These are phyloP conservation scores for Discoglossus pictus DNA, from an alignment of 2,797 vertebrate genomes.

Conservation along the genomic window DNA sequence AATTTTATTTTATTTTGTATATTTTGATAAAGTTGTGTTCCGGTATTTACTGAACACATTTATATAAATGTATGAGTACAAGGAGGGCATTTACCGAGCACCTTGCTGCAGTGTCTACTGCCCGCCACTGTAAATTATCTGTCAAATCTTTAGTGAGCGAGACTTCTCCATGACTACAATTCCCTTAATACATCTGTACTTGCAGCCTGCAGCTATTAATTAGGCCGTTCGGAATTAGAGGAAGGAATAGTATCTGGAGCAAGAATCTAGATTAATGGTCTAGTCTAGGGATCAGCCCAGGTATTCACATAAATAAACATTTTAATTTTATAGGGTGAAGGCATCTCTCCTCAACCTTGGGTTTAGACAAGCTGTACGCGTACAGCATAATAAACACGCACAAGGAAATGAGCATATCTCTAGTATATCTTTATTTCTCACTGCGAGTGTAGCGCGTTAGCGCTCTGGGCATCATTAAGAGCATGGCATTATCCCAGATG, in stretches of 20 bases:
- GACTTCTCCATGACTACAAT: slow-evolving; percentile 12
- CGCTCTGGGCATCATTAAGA: slow-evolving; percentile 30
- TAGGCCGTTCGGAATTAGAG: slow-evolving; percentile 41
- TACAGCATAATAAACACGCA: slow-evolving; percentile 20
- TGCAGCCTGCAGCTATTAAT: slow-evolving; percentile 38
- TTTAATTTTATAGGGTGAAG: slow-evolving; percentile 40
- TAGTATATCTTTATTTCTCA: slow-evolving; percentile 27
- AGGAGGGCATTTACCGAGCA: too few species aligned
- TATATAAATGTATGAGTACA: too few species aligned
- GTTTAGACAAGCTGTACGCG: slow-evolving; percentile 3
- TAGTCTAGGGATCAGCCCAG: slow-evolving; percentile 25
- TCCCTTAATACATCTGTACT: slow-evolving; percentile 41
- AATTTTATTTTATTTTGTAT: too few species aligned
- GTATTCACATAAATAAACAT: slow-evolving; percentile 40
- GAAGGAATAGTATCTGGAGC: slow-evolving; percentile 14
- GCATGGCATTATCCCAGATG: slow-evolving; percentile 28
- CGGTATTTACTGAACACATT: too few species aligned
- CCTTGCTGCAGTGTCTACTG: too few species aligned
- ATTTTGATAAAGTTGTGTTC: too few species aligned
- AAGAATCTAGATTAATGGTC: slow-evolving; percentile 34
- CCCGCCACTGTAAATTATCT: too few species aligned
- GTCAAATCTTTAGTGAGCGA: not conserved
- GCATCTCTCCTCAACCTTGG: slow-evolving; percentile 36
- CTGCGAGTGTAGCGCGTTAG: not conserved
- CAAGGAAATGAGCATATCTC: not conserved